Base-by-base conservation (phyloP, 2,797 vertebrate genomes). In the Malurus leucopterus region DNA sequence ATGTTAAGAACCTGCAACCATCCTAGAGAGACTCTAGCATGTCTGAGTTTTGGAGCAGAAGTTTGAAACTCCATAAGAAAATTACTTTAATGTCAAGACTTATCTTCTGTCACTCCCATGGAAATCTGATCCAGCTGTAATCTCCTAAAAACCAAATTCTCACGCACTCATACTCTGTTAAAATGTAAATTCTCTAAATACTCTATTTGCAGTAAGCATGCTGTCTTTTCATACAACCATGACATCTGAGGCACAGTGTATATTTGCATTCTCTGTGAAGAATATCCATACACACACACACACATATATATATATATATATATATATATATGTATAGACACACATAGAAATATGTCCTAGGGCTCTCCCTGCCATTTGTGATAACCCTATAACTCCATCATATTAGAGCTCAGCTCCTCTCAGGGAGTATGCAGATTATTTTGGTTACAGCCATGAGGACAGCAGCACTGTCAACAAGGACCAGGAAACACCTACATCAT, bases 51-150 rank as follows among this genome's bases (percentile, higher is more conserved):
- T 61, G 59, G 51, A 89, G 70, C 29, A 90, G 15, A 89, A 84
- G 85, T 89, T 61, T 86, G 64, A 92, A 90, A 82, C 44, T 91
- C 64, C 0, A 0, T 75, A 61, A 91, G 58, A 30, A 89, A 91
- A 90, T 71, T 63, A 38, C 85, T 92, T 87, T 94, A 70, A 92
- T 92, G 89, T 94, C 57, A 86, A 85, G 85, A 72, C 77, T 92
- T 91, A 70, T 78, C 55, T 92, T 94, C 83, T 58, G 67, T 73
- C 79, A 88, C 43, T 90, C 54, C 21, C 71, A 22, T 79, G 57
- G 64, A 93, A 93, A 95, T 79, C 79, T 94, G 87, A 92, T 81
- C 64, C 76, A 81, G 32, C 64, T 68, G n/a, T 95, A 92, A 91
- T 91, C 92, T 84, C 54, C 82, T 58, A 54, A 79, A 81, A 86